These are phyloP conservation scores for Malurus melanocephalus DNA, from an alignment of 2,113 vertebrate species.

Conservation along the genomic window DNA sequence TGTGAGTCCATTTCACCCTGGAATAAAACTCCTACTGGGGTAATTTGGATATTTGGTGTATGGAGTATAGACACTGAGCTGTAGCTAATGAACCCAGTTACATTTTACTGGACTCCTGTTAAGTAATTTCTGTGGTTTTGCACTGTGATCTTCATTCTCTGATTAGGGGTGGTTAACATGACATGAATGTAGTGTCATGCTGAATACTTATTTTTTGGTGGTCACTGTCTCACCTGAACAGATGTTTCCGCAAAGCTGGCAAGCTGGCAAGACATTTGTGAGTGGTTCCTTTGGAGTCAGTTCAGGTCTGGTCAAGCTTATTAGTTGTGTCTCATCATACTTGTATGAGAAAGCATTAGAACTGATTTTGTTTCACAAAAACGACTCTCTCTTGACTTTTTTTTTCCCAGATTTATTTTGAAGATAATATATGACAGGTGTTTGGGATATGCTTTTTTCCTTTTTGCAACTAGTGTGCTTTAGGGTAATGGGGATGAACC, in stretches of 20 bases:
- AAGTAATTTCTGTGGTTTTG: neutral
- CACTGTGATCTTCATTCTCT: neutral
- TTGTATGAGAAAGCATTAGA: neutral
- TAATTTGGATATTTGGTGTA: neutral
- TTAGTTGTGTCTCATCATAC: neutral
- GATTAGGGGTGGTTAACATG: neutral
- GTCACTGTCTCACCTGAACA: neutral
- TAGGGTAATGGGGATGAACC: neutral
- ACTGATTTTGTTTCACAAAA: neutral
- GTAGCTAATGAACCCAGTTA: neutral
- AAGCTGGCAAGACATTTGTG: neutral
- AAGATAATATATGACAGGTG: neutral
- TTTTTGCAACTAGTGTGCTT: neutral
- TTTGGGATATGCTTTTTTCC: neutral
- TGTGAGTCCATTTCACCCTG: neutral
- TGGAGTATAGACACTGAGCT: neutral
- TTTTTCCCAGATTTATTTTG: neutral
- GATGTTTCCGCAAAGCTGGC: neutral
- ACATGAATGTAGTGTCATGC: neutral
- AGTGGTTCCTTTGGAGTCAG: neutral
- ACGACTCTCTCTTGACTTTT: neutral
- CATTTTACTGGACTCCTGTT: neutral
- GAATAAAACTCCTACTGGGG: neutral
- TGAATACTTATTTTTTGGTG: neutral
- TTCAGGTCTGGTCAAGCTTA: neutral